Base-by-base conservation (phyloP, 2,113 vertebrate genomes). In the Silurus glanis region DNA sequence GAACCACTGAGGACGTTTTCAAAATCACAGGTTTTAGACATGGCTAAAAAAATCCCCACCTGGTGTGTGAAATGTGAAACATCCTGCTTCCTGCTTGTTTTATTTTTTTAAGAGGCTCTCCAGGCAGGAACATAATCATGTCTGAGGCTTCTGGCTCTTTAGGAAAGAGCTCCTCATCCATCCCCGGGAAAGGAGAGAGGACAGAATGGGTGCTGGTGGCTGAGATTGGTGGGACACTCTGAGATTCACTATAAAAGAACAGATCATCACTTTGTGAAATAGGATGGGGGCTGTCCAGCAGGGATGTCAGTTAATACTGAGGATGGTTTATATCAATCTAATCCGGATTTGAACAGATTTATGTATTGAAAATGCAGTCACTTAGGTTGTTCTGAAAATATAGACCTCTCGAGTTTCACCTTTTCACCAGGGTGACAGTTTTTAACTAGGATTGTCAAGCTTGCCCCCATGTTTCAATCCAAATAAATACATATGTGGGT, bases 81-180 rank as follows among this genome's bases (percentile, higher is more conserved):
- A 66, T 75, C 47, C 86, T 69, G 66, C 55, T 80, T 80, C 37
- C 9, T 58, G 13, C 49, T 82, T n/a, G 51, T 37, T 86, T 85
- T 78, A 83, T 80, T 87, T 74, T 80, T 51, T 87, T 85, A 67
- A 51, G 21, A 87, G 59, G 74, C 83, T 78, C 75, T 58, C 80
- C 80, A 55, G 69, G 58, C 79, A 21, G 58, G 71, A 82, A 75
- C 12, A 61, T 82, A 84, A 87, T 80, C 56, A 53, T 28, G 53
- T 45, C 80, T 86, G 74, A 83, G 84, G 75, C 62, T 10, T 64
- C 47, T 21, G n/a, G 49, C 80, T 64, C 74, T 83, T 81, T 75
- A 49, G 49, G 85, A 86, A 89, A 88, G 64, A 8, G 67, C 14
- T 81, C 53, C 45, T 88, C 84, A 86, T 88, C 84, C 83, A 84